phyloP scores from a whole-genome alignment of 2,888 invertebrate genomes.

The Molanna angustata region DNA sequence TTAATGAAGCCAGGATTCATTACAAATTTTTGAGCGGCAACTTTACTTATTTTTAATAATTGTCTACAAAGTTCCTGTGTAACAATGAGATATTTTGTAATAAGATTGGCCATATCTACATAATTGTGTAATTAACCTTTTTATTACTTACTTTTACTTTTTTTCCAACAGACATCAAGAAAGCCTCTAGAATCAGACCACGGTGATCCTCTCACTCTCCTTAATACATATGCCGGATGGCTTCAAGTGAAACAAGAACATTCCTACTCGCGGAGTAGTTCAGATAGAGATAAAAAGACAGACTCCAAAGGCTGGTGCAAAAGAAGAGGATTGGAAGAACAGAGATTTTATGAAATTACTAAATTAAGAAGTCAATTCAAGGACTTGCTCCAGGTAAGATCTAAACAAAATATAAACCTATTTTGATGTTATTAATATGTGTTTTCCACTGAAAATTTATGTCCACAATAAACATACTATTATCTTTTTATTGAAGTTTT shows the following conservation, averaged over 20 bases:
- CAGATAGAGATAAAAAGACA: conserved; percentile 36
- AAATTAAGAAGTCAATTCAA: conserved; percentile 89
- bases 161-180: conserved; percentile 58
- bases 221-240: conserved; percentile 90
- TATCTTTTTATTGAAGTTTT: not conserved
- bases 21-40: no score
- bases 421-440: not conserved
- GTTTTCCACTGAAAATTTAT: not conserved
- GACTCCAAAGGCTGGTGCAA: conserved; percentile 80
- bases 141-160: not conserved
- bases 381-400: conserved; percentile 70
- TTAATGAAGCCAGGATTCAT: no score
- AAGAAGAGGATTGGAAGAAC: conserved; percentile 90
- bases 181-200: conserved; percentile 87
- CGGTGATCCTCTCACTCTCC: conserved; percentile 90
- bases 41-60: no score
- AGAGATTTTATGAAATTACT: conserved; percentile 93
- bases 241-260: conserved; percentile 67
- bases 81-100: no score
- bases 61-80: no score
- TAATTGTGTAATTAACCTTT: no score
- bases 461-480: not conserved
- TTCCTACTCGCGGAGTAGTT: conserved; percentile 36
- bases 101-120: no score
- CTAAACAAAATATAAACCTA: no score